Evolutionary conservation across 2,888 invertebrate genomes (phyloP).

Genomic region (Leptopterna dolabrata): DNA sequence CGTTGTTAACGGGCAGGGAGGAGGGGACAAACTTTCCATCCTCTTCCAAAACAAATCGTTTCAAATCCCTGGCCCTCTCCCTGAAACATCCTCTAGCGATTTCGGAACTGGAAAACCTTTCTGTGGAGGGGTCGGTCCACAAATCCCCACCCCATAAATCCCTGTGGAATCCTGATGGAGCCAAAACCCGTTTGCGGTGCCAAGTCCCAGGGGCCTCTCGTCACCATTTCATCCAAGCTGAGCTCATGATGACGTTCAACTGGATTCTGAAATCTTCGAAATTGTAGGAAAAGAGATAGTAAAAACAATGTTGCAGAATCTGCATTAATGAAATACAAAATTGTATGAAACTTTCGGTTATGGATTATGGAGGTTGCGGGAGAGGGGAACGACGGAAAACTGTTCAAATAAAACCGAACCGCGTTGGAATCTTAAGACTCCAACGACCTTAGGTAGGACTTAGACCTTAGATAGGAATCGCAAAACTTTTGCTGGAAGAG

Average conservation of each 20-base stretch:
- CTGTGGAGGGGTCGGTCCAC: neutral
- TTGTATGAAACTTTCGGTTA: too few species aligned
- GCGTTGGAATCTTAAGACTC: too few species aligned
- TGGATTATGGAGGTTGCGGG: too few species aligned
- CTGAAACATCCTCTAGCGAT: neutral
- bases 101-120: neutral
- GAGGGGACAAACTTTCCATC: constrained; percentile 4
- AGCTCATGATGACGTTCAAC: too few species aligned
- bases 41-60: constrained; percentile 40
- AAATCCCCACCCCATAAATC: neutral
- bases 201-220: neutral
- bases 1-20: constrained; percentile 12
- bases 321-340: too few species aligned
- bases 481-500: too few species aligned
- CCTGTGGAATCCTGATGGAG: neutral
- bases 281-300: neutral
- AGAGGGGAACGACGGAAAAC: too few species aligned
- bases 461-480: too few species aligned
- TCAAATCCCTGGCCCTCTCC: constrained; percentile 5
- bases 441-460: too few species aligned
- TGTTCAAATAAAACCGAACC: too few species aligned
- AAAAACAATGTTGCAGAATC: too few species aligned
- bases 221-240: too few species aligned
- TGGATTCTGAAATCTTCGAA: neutral
- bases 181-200: neutral